Percentiles rank a stretch among this genome's conserved stretches.
These are phyloP conservation scores for Calycopis cecrops DNA, from an alignment of 1,140 invertebrate genomes.

Conservation along the genomic window DNA sequence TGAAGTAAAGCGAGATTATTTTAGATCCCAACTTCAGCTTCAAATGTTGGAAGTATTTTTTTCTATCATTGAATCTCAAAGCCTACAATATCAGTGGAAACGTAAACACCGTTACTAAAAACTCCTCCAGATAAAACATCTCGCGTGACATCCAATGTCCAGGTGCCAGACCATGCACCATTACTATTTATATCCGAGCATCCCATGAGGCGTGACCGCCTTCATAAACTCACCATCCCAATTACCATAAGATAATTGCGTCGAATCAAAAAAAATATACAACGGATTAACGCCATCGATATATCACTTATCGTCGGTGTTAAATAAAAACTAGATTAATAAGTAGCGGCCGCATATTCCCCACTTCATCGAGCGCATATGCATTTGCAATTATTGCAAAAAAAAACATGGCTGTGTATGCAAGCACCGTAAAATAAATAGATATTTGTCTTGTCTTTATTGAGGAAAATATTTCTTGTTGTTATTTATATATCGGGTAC, in stretches of 20 bases:
- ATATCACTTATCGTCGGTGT: conserved; percentile 3
- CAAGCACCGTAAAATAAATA: conserved; percentile 3
- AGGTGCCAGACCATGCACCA: no score
- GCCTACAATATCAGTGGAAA: no score
- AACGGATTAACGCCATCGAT: conserved; percentile 7
- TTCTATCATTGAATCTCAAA: no score
- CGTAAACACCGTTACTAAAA: no score
- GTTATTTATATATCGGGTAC: no score
- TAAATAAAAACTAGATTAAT: conserved; percentile 10
- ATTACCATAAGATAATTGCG: conserved; percentile 9
- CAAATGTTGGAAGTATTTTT: no score
- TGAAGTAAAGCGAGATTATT: no score
- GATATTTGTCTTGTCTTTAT: conserved; percentile 7
- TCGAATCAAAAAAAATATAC: not conserved
- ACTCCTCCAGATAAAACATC: no score
- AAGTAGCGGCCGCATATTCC: not conserved
- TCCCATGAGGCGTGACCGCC: not conserved
- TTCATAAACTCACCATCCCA: not conserved
- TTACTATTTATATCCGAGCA: no score
- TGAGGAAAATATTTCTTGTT: not conserved
- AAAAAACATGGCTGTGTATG: not conserved
- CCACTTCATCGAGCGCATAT: not conserved
- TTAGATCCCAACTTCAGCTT: no score
- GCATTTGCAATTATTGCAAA: conserved; percentile 6
- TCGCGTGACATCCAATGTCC: no score